Base-by-base conservation (phyloP, 2,797 vertebrate genomes). In the Lithobates pipiens region DNA sequence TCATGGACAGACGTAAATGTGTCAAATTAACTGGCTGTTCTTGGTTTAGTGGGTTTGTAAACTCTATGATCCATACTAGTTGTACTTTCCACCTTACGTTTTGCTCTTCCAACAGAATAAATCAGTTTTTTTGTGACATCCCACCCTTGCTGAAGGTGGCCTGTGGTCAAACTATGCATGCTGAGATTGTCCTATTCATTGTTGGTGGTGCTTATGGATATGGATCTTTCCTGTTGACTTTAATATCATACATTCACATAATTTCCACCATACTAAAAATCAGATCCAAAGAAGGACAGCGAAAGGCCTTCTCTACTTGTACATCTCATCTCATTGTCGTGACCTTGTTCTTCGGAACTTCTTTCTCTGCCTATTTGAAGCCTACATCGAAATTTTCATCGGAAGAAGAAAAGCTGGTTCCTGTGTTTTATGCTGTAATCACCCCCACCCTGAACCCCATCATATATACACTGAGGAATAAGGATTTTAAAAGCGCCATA, bases 41-140 rank as follows among this genome's bases (percentile, higher is more conserved):
- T 13, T 82, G 71, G 80, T 44, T 67, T n/a, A 82, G 54, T 44
- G 80, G 80, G 5, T 74, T 57, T 15, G 25, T 74, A 3, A 74
- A 63, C 63, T 82, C 80, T 23, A 42, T 73, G 34, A 23, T 67
- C 10, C 70, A 74, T 16, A 82, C 72, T 32, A 1, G 11, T n/a
- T 75, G 36, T 75, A 23, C 36, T 5, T 39, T 75, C 39, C 34
- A 63, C 10, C 39, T 82, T 29, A 21, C n/a, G 6, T 76, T 29
- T 29, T 76, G 74, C 36, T n/a, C 42, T 76, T 32, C 74, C 1
- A 32, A 76, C 46, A 57, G 18, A 8, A 57, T 76, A 27, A 21
- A 76, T 21, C 44, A 76, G 18, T 76, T 82, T 34, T 82, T 82
- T 25, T 82, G 79, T 73, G 79, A 81, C 32, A 57, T 81, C 70